phyloP scores from a whole-genome alignment of 92 coral and sea anemone species.

The Montipora capitata region DNA sequence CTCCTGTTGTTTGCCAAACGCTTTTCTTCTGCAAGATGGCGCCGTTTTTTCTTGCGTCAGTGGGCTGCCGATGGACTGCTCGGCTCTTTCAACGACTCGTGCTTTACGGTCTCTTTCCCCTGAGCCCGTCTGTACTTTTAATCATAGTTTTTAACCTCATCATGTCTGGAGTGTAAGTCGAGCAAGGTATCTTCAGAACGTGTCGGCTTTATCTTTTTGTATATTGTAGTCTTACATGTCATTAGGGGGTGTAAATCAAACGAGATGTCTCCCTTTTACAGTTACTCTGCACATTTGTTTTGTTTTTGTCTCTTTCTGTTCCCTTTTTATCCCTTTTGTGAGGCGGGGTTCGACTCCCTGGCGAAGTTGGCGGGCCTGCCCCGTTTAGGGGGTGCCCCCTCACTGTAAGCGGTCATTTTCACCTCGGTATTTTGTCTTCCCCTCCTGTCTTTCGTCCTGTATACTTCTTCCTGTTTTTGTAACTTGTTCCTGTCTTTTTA shows the following conservation, averaged over 20 bases:
- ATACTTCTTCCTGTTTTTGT: no score
- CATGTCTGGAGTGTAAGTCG: background rate
- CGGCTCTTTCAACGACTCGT: background rate
- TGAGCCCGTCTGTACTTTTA: background rate
- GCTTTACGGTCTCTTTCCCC: background rate
- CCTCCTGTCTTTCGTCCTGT: no score
- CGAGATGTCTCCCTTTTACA: no score
- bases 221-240: no score
- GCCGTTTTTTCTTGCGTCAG: background rate
- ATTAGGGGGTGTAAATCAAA: no score
- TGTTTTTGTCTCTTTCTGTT: no score
- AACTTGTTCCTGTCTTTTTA: no score
- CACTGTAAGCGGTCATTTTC: background rate
- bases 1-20: background rate
- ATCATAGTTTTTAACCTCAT: background rate
- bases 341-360: constrained; percentile 17
- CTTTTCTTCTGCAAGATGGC: background rate
- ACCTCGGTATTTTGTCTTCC: no score
- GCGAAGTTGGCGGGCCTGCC: constrained; percentile 6
- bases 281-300: background rate
- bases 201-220: no score
- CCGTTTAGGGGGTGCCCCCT: background rate
- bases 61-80: background rate
- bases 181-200: no score
- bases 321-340: background rate